Base-by-base conservation (phyloP, 92 coral and sea anemone genomes). In the Epizoanthus illoricatus region DNA sequence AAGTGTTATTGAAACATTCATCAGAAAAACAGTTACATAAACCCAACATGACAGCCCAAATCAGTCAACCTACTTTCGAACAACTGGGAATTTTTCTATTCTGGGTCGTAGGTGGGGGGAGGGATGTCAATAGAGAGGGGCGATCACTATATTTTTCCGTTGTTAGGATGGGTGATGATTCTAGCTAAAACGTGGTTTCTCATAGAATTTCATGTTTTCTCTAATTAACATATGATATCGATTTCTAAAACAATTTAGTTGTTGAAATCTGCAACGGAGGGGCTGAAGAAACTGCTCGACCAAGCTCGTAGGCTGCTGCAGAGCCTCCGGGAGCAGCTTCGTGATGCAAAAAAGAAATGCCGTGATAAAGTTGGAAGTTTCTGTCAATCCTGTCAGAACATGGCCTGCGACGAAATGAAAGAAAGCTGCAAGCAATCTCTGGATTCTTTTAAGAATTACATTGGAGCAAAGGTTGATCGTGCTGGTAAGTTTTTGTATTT, bases 331-430 rank as follows among this genome's bases (percentile, higher is more conserved):
- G 82, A 78, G 58, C 42, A 78, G 16, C 82, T 78, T 17, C 82
- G 82, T 20, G 82, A 78, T 61, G 82, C 82, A 16, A 78, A 78
- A 41, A 78, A 62, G 21, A 66, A 58, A 7, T 78, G 82, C 21
- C 82, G 82, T n/a, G 82, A 78, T 0, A 66, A 78, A 40, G 71
- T 63, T 41, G 70, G 13, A 12, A 43, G 49, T 42, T 78, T 41
- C 59, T 78, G 82, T 62, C 82, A 78, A 70, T 78, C 82, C 9
- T 78, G 82, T 63, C 82, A 78, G 60, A 43, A 62, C 43, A 78
- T 63, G 60, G 82, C 71, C 42, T 78, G 82, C 42, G 82, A 78
- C 3, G 55, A 69, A 11, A 41, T 78, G 10, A 43, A 36, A 16
- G 71, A 63, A 18, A 78, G 47, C 13, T 78, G 82, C 71, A 78